These are phyloP conservation scores for Alces alces DNA, from an alignment of 2,113 vertebrate species.

Conservation along the genomic window DNA sequence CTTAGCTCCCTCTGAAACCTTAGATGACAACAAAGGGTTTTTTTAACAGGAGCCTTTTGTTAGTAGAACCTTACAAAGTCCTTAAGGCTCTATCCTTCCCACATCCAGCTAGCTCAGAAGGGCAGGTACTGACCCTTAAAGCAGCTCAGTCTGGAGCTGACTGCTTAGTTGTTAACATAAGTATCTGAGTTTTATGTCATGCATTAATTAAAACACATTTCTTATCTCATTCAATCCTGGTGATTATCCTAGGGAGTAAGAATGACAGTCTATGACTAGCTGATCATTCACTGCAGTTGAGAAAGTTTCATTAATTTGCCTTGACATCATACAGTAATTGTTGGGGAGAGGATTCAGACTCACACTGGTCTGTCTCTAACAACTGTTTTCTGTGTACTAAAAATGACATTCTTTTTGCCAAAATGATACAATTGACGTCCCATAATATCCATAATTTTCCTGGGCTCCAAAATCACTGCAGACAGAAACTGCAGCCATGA, in stretches of 20 bases:
- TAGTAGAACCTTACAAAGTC: neutral
- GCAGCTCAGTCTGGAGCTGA: neutral
- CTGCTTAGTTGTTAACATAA: neutral
- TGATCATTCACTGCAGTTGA: neutral
- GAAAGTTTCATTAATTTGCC: neutral
- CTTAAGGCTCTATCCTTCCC: neutral
- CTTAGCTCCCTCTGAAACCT: neutral
- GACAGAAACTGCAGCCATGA: neutral
- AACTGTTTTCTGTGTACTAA: neutral
- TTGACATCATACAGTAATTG: neutral
- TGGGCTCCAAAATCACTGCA: neutral
- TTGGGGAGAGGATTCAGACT: neutral
- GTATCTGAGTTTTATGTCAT: neutral
- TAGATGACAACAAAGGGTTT: neutral
- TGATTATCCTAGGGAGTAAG: neutral
- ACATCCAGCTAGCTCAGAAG: neutral
- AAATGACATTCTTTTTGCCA: neutral
- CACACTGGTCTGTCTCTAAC: neutral
- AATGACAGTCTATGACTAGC: neutral
- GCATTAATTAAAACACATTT: neutral
- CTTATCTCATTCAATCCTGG: neutral
- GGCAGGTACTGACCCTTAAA: neutral
- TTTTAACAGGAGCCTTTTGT: neutral
- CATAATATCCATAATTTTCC: neutral
- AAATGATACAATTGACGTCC: neutral